phyloP scores from a whole-genome alignment of 2,113 vertebrate species.

The Ramphastos sulfuratus region DNA sequence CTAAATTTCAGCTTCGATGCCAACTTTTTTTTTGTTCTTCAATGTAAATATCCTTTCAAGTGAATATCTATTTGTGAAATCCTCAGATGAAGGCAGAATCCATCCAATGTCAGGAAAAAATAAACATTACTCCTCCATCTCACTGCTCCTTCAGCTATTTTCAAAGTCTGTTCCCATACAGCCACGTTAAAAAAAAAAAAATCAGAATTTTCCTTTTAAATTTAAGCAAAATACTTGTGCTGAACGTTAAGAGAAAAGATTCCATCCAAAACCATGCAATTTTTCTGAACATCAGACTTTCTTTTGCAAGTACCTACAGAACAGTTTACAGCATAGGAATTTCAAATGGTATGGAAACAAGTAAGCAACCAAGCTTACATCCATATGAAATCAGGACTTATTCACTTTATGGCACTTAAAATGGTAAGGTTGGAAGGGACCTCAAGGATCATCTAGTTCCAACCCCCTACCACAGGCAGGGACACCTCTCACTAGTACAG shows the following conservation, averaged over 20 bases:
- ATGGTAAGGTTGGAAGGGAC: no score
- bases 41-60: background rate
- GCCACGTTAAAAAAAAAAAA: background rate
- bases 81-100: background rate
- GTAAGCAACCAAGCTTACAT: background rate
- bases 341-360: background rate
- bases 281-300: background rate
- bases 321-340: background rate
- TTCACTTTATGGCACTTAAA: no score
- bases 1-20: background rate
- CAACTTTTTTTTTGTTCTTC: background rate
- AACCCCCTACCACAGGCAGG: no score
- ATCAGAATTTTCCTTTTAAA: background rate
- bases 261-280: background rate
- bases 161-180: background rate
- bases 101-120: background rate
- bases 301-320: background rate
- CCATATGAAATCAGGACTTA: background rate
- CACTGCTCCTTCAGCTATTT: background rate
- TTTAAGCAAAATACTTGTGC: background rate
- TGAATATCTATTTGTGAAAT: background rate
- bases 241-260: background rate
- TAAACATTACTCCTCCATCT: background rate
- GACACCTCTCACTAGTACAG: no score
- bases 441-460: no score